Base-by-base conservation (phyloP, 2,888 invertebrate species). In the Hedya salicella region DNA sequence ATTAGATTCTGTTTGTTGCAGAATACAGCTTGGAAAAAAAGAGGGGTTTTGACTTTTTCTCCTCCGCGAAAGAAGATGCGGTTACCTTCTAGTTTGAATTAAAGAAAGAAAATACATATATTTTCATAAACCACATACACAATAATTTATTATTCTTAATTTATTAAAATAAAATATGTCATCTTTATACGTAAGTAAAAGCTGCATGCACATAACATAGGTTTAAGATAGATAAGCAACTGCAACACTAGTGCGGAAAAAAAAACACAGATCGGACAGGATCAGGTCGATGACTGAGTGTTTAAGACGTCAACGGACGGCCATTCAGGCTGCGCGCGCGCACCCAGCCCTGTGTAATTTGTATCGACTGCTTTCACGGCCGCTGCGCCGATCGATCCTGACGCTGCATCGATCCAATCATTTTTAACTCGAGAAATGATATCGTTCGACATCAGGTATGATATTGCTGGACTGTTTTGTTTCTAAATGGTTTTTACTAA, bases 291-390 rank as follows among this genome's bases (percentile, higher is more conserved):
- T 49, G 30, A 49, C 49, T 49, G 49, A 49, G 49, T 30, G 49
- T 49, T 49, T 49, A 49, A 49, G 49, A 49, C 49, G 49, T 49
- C 49, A 30, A 49, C 25, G 49, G 11, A 49, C 49, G 48, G 48
- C 21, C 2, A 21, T 25, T 25, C 48, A 48, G 48, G 21, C 19
- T 48, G n/a, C 16, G 14, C 13, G 21, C 21, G 48, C 21, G 25
- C 14, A 14, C 30, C 25, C 14, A 49, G 21, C 30, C n/a, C 49
- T 49, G 49, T 49, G 49, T 21, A 48, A 49, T 30, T 49, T 49
- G 25, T 16, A 14, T 8, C 25, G 49, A 49, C 14, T 9, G 36
- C 36, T 36, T 36, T 36, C 36, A 5, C 36, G 36, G 36, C 8
- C 36, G 36, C 36, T 36, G 36, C 36, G 36, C 36, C 44, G 17